Evolutionary conservation across 2,888 invertebrate species (phyloP), one percentile per base, ranked within the genome.

Genomic region (Xestoiulus laeticollis): DNA sequence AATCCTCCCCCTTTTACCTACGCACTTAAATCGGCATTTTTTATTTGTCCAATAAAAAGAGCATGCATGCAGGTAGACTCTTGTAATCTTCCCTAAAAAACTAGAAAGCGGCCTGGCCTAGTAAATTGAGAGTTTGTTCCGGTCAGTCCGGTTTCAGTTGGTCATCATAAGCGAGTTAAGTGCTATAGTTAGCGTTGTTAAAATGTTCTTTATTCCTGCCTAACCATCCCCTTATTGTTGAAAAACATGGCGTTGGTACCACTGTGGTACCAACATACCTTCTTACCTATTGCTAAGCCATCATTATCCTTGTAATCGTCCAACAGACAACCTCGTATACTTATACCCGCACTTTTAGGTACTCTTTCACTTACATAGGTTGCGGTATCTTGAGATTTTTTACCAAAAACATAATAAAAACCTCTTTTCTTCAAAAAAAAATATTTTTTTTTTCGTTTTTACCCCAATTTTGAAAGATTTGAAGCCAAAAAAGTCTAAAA

Each of bases 101-200:
- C 19, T n/a, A 68, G 12, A 68, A 68, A 68, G 26, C 12, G 8
- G 59, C 19, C 26, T 26, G 26, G 68, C 68, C 68, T 26, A 68
- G 68, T 68, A 68, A 68, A 68, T 68, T 68, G 68, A 68, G 68
- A 22, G 68, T 68, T 68, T 68, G 68, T 22, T 68, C 68, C 68
- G 68, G 68, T 26, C 68, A 68, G 68, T 68, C 68, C 68, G 68
- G 68, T 68, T 68, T 68, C 26, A 22, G 22, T 68, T 68, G 68
- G 68, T 68, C 68, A 68, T 68, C 68, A 68, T 68, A 68, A 68
- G 68, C 26, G 68, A 68, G 68, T 68, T 68, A 68, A 68, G 68
- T 68, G 68, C 68, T 68, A 68, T 68, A 68, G 68, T 68, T 68
- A 68, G 68, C 26, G 68, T 68, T 68, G 68, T 68, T 68, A 68